These are phyloP conservation scores for Austrolebias charrua DNA, from an alignment of 2,797 vertebrate genomes.

Conservation along the genomic window DNA sequence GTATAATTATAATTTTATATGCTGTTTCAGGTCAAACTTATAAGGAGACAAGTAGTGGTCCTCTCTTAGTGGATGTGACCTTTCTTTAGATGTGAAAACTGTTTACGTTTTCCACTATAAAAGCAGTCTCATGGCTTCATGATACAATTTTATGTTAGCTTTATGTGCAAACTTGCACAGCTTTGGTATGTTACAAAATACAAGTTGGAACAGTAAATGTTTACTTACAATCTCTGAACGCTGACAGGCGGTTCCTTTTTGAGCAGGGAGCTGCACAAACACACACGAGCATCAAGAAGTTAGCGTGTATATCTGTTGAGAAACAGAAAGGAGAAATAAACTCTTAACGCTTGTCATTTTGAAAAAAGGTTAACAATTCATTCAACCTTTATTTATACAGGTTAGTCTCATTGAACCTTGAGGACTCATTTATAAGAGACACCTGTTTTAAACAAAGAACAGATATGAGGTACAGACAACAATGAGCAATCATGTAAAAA, in stretches of 20 bases:
- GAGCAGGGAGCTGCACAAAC: slow-evolving; percentile 45
- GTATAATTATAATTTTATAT: slow-evolving; percentile 39
- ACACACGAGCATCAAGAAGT: slow-evolving; percentile 29
- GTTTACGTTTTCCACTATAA: slow-evolving; percentile 12
- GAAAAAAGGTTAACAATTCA: not conserved
- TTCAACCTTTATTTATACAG: no score
- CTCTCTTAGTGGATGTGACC: slow-evolving; percentile 6
- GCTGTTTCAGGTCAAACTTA: slow-evolving; percentile 41
- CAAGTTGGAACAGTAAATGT: slow-evolving; percentile 5
- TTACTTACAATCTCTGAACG: slow-evolving; percentile 74
- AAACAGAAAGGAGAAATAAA: slow-evolving; percentile 26
- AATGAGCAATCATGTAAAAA: no score
- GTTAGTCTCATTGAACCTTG: no score
- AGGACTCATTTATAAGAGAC: no score
- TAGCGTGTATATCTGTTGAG: slow-evolving; percentile 51
- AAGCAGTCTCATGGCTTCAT: slow-evolving; percentile 16
- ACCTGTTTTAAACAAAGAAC: no score
- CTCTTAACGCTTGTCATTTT: slow-evolving; percentile 11
- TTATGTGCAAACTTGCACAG: not conserved
- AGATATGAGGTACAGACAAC: no score
- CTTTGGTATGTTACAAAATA: slow-evolving; percentile 13
- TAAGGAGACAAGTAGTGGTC: slow-evolving; percentile 21
- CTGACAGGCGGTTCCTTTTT: slow-evolving; percentile 42
- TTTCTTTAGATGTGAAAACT: slow-evolving; percentile 16
- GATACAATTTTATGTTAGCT: slow-evolving; percentile 8